Percentiles rank a stretch among this genome's conserved stretches.
phyloP scores from a whole-genome alignment of 2,797 vertebrate genomes.

The Synanceia verrucosa region DNA sequence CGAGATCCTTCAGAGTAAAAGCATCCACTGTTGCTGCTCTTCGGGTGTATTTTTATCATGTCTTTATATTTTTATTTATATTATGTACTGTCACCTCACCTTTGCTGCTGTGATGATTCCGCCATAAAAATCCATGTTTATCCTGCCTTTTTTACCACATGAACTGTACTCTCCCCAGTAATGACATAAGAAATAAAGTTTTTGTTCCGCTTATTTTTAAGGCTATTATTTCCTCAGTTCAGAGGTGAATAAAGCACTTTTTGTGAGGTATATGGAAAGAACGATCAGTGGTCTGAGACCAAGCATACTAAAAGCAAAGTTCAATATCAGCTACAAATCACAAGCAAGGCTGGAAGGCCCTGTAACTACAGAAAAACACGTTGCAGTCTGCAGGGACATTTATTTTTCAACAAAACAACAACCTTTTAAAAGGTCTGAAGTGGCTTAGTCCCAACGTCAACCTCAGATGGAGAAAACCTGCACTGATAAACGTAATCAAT shows the following conservation, averaged over 20 bases:
- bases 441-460: neutral
- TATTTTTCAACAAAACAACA: constrained; percentile 10
- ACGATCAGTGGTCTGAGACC: neutral
- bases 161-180: neutral
- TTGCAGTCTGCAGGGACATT: neutral
- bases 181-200: neutral
- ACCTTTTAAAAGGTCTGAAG: constrained; percentile 1
- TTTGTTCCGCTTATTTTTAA: neutral
- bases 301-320: neutral
- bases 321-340: neutral
- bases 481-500: neutral
- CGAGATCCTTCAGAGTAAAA: constrained; percentile 48
- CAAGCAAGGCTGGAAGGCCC: neutral
- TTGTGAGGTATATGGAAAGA: neutral
- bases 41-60: too few relatives aligned
- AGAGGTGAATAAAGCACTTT: neutral
- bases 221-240: neutral
- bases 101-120: too few relatives aligned
- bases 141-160: too few relatives aligned
- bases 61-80: too few relatives aligned
- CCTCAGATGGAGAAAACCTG: neutral
- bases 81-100: neutral
- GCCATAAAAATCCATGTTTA: too few relatives aligned
- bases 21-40: neutral
- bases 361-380: neutral